A percentile compares a stretch with the other conserved stretches of the same genome.
Conservation (phyloP, 2,888 invertebrate species). For the Dinocampus coccinellae region DNA sequence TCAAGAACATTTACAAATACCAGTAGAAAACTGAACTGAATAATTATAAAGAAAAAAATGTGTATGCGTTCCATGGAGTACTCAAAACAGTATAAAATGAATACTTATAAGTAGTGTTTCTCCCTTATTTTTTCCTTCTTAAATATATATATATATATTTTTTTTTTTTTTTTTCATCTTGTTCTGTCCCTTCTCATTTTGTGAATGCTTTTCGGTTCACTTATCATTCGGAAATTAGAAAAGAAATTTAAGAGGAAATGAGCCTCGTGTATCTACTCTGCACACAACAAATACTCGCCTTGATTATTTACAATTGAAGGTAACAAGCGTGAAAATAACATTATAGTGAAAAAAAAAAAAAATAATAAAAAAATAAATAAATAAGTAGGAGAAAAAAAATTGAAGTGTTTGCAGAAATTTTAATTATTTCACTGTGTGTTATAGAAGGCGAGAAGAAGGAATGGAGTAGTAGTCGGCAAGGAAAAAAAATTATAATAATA, state of each 20-base stretch:
- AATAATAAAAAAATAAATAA: background rate
- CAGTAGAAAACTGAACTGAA: too few species aligned
- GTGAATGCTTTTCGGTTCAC: background rate
- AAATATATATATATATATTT: too few species aligned
- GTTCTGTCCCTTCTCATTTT: background rate
- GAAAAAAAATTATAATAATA: background rate
- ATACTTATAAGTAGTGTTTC: too few species aligned
- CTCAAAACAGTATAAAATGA: background rate
- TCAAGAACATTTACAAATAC: too few species aligned
- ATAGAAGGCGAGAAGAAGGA: constrained; percentile 2
- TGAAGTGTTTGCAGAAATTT: constrained; percentile 9
- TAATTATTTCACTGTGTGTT: constrained; percentile 13
- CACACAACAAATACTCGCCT: constrained; percentile 5
- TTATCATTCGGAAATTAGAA: background rate
- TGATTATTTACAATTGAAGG: constrained; percentile 15
- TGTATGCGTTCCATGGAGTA: background rate
- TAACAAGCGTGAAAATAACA: constrained; percentile 17
- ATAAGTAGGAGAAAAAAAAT: background rate
- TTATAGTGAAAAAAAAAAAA: background rate
- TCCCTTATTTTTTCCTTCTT: too few species aligned
- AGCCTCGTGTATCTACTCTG: background rate
- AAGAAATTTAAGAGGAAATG: background rate
- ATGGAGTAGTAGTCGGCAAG: background rate
- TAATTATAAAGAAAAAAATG: too few species aligned
- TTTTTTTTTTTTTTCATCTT: background rate